phyloP scores from a whole-genome alignment of 2,888 invertebrate species.

The Trissolcus japonicus region DNA sequence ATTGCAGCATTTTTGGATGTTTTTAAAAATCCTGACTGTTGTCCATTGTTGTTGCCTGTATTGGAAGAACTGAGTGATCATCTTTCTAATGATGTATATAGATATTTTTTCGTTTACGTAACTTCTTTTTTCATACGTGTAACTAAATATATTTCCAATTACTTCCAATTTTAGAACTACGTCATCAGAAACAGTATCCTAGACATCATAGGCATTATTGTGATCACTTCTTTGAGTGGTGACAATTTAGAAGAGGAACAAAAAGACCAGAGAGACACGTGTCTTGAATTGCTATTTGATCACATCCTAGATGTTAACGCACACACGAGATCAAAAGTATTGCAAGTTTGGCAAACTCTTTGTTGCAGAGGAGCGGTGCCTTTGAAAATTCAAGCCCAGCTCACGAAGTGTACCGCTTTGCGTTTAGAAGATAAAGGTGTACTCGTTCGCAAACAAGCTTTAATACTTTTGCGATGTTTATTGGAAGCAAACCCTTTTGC shows the following conservation, averaged over 20 bases:
- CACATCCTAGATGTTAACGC: conserved; percentile 91
- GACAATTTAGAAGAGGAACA: conserved; percentile 84
- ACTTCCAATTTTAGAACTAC: conserved; percentile 76
- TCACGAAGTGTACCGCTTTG: conserved; percentile 83
- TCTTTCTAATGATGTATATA: conserved; percentile 66
- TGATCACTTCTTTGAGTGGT: conserved; percentile 84
- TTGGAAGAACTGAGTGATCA: conserved; percentile 68
- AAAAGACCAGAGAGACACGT: conserved; percentile 84
- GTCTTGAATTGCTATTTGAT: conserved; percentile 86
- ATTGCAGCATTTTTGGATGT: conserved; percentile 69
- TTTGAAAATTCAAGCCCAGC: conserved; percentile 81
- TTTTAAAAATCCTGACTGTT: conserved; percentile 62
- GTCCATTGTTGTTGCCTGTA: conserved; percentile 66
- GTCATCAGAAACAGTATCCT: conserved; percentile 87
- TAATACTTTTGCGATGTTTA: conserved; percentile 86
- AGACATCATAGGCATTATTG: conserved; percentile 88
- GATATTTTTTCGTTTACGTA: no score
- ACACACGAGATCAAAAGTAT: conserved; percentile 88
- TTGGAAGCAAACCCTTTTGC: conserved; percentile 91
- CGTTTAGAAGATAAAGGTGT: conserved; percentile 90
- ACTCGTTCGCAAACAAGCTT: conserved; percentile 89
- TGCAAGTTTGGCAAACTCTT: conserved; percentile 89
- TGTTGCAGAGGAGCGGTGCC: conserved; percentile 89
- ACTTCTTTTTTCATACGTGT: not conserved
- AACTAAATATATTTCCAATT: not conserved